Evolutionary conservation across 2,888 invertebrate genomes (phyloP).

Genomic region (Troides helena): DNA sequence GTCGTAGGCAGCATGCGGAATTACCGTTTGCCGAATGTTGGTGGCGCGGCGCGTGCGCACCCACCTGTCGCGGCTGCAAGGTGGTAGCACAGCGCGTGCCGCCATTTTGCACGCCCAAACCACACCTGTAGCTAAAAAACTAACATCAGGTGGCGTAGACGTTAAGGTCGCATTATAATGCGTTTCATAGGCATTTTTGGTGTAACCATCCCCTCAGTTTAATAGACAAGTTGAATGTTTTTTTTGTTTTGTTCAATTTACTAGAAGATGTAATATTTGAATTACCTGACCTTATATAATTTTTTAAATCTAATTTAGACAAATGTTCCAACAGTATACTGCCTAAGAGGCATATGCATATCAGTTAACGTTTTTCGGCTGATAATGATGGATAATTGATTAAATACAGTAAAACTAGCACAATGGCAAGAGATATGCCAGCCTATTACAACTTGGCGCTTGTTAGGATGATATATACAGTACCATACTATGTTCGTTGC

Average conservation of each 20-base stretch:
- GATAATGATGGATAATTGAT: too few relatives aligned
- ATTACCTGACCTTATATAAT: neutral
- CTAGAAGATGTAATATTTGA: neutral
- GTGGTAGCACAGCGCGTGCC: conserved; percentile 44
- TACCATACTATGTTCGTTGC: too few relatives aligned
- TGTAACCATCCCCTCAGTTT: conserved; percentile 29
- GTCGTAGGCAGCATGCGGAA: conserved; percentile 50
- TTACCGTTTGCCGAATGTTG: conserved; percentile 56
- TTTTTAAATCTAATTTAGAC: too few relatives aligned
- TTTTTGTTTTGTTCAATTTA: neutral
- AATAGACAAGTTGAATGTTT: conserved; percentile 28
- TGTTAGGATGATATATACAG: too few relatives aligned
- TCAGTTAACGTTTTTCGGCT: too few relatives aligned
- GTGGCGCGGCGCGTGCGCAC: conserved; percentile 36
- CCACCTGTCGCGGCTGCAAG: conserved; percentile 61
- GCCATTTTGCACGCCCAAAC: conserved; percentile 39
- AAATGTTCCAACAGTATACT: too few relatives aligned
- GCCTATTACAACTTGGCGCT: too few relatives aligned
- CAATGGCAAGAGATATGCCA: too few relatives aligned
- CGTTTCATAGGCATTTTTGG: conserved; percentile 34
- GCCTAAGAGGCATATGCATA: too few relatives aligned
- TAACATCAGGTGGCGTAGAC: conserved; percentile 44
- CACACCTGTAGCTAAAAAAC: conserved; percentile 46
- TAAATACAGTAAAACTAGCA: too few relatives aligned
- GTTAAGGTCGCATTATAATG: conserved; percentile 41